A percentile compares a stretch with the other conserved stretches of the same genome.
phyloP scores from a whole-genome alignment of 2,888 invertebrate genomes.

The Megamerina dolium region DNA sequence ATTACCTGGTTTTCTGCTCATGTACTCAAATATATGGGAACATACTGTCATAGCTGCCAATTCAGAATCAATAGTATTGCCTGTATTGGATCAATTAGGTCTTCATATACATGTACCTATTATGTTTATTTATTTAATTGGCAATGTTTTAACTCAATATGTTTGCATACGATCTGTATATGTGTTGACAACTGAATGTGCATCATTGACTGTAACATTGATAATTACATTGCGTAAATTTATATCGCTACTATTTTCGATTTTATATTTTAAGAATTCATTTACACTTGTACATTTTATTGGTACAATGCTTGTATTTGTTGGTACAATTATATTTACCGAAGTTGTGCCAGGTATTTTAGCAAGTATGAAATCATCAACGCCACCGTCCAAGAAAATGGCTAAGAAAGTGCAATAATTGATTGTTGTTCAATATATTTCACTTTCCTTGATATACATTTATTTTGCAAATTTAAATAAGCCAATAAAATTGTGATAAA shows the following conservation, averaged over 20 bases:
- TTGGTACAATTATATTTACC: slow-evolving; percentile 88
- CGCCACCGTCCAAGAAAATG: neutral
- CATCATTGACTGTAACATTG: slow-evolving; percentile 89
- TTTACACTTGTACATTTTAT: slow-evolving; percentile 89
- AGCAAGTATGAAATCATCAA: too few relatives aligned
- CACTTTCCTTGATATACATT: too few relatives aligned
- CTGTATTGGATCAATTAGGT: slow-evolving; percentile 55
- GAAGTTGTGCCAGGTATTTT: slow-evolving; percentile 67
- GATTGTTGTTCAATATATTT: too few relatives aligned
- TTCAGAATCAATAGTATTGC: slow-evolving; percentile 52
- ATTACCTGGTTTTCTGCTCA: slow-evolving; percentile 79
- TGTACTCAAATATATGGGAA: slow-evolving; percentile 69
- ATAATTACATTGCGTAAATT: slow-evolving; percentile 96
- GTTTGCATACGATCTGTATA: slow-evolving; percentile 94
- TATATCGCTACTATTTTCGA: slow-evolving; percentile 89
- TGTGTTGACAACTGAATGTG: slow-evolving; percentile 86
- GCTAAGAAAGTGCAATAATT: too few relatives aligned
- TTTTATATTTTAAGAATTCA: slow-evolving; percentile 85
- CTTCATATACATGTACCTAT: slow-evolving; percentile 58
- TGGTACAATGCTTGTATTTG: slow-evolving; percentile 83
- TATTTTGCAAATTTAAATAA: too few relatives aligned
- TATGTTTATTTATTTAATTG: slow-evolving; percentile 69
- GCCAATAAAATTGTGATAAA: too few relatives aligned
- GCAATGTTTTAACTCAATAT: slow-evolving; percentile 86
- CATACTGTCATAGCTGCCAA: slow-evolving; percentile 68